Evolutionary conservation across 2,113 vertebrate genomes (phyloP).

Genomic region (Sebastes fasciatus): DNA sequence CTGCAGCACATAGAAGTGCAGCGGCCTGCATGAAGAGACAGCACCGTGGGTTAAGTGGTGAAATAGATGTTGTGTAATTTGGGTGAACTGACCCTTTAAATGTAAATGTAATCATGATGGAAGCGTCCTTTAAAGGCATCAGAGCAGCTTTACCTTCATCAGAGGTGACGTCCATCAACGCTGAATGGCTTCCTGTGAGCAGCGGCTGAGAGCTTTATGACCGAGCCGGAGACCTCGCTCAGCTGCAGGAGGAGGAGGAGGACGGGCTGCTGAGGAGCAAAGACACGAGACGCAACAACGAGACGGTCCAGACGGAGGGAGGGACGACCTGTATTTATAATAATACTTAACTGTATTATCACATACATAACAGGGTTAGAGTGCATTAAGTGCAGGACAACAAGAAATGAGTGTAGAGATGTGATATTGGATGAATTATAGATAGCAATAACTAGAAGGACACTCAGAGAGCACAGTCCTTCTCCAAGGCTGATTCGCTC

Average conservation of each 20-base stretch:
- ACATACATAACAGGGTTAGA: no score
- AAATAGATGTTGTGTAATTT: slow-evolving; percentile 43
- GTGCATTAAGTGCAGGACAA: neutral
- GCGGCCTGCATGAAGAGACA: neutral
- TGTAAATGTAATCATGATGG: slow-evolving; percentile 72
- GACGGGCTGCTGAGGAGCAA: neutral
- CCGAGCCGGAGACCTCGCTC: slow-evolving; percentile 2
- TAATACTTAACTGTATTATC: neutral
- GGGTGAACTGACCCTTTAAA: slow-evolving; percentile 64
- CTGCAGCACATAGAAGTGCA: neutral
- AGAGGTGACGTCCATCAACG: slow-evolving; percentile 59
- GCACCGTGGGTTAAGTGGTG: neutral
- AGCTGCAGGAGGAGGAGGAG: slow-evolving; percentile 44
- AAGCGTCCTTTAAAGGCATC: slow-evolving; percentile 59
- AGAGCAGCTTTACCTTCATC: slow-evolving; percentile 54
- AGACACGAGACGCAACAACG: neutral
- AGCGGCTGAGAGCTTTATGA: slow-evolving; percentile 63
- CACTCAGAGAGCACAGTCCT: neutral
- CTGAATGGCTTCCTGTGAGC: slow-evolving; percentile 32
- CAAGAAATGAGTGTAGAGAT: neutral
- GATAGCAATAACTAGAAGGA: neutral
- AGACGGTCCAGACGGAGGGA: neutral
- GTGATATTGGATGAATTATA: neutral
- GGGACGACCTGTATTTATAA: neutral
- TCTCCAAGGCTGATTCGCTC: neutral